Evolutionary conservation across 2,797 vertebrate species (phyloP).

Genomic region (Enteromius trimaculatus): DNA sequence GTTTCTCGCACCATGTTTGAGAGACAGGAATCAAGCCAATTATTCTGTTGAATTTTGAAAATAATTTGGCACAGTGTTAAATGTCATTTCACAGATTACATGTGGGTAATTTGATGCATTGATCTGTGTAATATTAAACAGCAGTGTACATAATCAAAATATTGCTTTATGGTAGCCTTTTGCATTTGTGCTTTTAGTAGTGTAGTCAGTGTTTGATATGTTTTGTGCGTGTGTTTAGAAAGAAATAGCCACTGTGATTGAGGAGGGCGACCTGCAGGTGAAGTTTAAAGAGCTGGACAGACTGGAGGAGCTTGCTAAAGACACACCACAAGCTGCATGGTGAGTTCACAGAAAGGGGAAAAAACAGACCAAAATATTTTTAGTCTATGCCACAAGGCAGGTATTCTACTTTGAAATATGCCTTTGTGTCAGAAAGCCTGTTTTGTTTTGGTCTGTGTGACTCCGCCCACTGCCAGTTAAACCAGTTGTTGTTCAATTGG

Average conservation of each 20-base stretch:
- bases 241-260: slow-evolving; percentile 84
- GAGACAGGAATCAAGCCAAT: too few relatives aligned
- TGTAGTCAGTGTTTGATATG: neutral
- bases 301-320: slow-evolving; percentile 79
- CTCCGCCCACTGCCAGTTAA: too few relatives aligned
- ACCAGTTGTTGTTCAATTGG: too few relatives aligned
- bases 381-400: neutral
- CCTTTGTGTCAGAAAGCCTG: too few relatives aligned
- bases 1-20: too few relatives aligned
- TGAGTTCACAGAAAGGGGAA: slow-evolving; percentile 60
- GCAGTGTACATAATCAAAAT: neutral
- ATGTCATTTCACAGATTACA: too few relatives aligned
- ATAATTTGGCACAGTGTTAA: too few relatives aligned
- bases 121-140: neutral
- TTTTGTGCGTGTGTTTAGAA: slow-evolving; percentile 73
- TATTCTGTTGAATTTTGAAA: too few relatives aligned
- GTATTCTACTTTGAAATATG: neutral
- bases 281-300: slow-evolving; percentile 85
- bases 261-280: slow-evolving; percentile 85
- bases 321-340: slow-evolving; percentile 79
- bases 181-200: too few relatives aligned
- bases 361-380: neutral
- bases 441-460: too few relatives aligned
- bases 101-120: too few relatives aligned
- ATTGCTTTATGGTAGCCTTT: too few relatives aligned